phyloP scores from a whole-genome alignment of 2,797 vertebrate species.

The Takifugu ocellatus region DNA sequence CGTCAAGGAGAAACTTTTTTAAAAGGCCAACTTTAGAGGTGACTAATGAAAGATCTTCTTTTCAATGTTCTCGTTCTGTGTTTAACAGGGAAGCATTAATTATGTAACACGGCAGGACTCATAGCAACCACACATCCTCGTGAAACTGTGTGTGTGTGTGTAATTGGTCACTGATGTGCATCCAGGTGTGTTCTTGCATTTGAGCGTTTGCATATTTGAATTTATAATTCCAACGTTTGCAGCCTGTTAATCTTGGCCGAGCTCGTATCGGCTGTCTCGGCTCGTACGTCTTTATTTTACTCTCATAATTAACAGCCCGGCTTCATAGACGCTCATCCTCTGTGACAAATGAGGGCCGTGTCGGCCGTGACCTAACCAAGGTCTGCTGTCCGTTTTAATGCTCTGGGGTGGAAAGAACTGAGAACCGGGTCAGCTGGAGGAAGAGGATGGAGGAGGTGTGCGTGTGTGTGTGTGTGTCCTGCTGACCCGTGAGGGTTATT shows the following conservation, averaged over 20 bases:
- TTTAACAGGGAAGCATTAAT: constrained; percentile 49
- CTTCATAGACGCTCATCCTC: constrained; percentile 60
- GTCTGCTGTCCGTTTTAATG: constrained; percentile 68
- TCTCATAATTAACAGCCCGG: constrained; percentile 69
- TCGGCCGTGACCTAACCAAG: constrained; percentile 69
- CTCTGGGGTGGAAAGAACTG: constrained; percentile 51
- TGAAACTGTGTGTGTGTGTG: constrained; percentile 9
- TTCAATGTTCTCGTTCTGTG: constrained; percentile 39
- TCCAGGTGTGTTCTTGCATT: constrained; percentile 12
- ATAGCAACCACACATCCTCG: constrained; percentile 48
- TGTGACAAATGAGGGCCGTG: constrained; percentile 73
- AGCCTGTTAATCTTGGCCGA: constrained; percentile 14
- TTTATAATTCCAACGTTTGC: constrained; percentile 21
- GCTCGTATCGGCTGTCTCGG: constrained; percentile 9
- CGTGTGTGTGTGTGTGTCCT: constrained; percentile 3
- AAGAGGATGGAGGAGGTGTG: constrained; percentile 18
- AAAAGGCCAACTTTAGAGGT: neutral
- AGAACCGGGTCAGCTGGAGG: constrained; percentile 57
- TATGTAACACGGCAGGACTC: constrained; percentile 40
- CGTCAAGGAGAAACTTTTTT: constrained; percentile 2
- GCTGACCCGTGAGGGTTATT: constrained; percentile 62
- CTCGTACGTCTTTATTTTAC: constrained; percentile 67
- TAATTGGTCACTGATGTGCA: constrained; percentile 16
- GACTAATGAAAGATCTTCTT: neutral
- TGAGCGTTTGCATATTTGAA: constrained; percentile 30